Base-by-base conservation (phyloP, 2,888 invertebrate genomes). In the Lasius platythorax region DNA sequence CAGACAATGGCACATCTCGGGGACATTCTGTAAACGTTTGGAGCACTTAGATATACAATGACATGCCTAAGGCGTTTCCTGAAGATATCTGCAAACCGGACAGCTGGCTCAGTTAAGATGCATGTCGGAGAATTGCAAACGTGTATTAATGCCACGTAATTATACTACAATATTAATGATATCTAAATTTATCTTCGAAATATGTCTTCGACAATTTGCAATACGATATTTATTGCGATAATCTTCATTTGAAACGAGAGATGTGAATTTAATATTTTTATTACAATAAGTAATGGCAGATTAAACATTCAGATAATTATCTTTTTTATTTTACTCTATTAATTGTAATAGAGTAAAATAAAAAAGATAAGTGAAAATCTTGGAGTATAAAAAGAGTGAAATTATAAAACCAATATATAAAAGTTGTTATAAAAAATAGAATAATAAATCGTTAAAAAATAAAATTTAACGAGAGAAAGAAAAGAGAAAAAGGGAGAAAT, bases 11-110 rank as follows among this genome's bases (percentile, higher is more conserved):
- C 76, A 70, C 86, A 86, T 87, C 89, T 85, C 82, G 74, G 86
- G 89, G 86, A 87, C 89, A 89, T 89, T 89, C 89, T 87, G 89
- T 86, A 89, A 89, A 87, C 87, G 89, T 87, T 89, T 89, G 85
- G 84, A 86, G 86, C 86, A 89, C 89, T 89, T 87, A 84, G 86
- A 46, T 84, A 81, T 66, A 89, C 87, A 89, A 85, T 89, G 85
- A 87, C 82, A 87, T 83, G 85, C 76, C 83, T 73, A 83, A 83
- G 81, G 73, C 82, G 87, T 72, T 87, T 85, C 85, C 87, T 72
- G 61, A 84, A 87, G 86, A 84, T 75, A 81, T 81, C 64, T 83
- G 68, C 73, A 85, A 73, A 74, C 75, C 46, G 72, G 46, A 70
- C 79, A 61, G 33, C 58, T 68, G 12, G 61, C 79, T 37, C 46